Conservation (phyloP, 1,140 invertebrate species). For the Camponotus floridanus region DNA sequence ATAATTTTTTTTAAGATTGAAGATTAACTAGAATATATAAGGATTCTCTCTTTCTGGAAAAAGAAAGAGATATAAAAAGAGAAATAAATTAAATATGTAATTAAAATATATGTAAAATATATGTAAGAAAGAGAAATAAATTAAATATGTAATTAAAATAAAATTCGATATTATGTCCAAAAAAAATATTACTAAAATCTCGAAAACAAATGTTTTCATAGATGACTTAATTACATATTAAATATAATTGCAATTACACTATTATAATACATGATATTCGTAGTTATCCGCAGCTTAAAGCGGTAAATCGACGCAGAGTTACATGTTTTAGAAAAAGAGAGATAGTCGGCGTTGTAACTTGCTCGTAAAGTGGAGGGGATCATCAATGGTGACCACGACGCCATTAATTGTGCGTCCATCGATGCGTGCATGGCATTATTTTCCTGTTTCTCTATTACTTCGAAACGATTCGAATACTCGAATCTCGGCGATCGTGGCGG, state of each 20-base stretch:
- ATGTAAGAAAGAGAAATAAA: too few relatives aligned
- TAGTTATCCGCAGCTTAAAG: not conserved
- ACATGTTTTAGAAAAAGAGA: constrained; percentile 12
- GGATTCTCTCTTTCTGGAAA: too few relatives aligned
- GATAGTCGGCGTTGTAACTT: constrained; percentile 39
- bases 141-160: not conserved
- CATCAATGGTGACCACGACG: constrained; percentile 25
- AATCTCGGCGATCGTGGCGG: constrained; percentile 45
- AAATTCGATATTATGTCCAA: not conserved
- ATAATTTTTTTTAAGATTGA: not conserved
- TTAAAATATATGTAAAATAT: too few relatives aligned
- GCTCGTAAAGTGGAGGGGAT: constrained; percentile 47
- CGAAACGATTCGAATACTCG: constrained; percentile 42
- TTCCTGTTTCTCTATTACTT: not conserved
- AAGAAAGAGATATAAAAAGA: too few relatives aligned
- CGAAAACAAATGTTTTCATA: not conserved
- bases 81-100: not conserved
- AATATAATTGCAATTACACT: not conserved
- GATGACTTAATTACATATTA: not conserved
- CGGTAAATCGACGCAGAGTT: not conserved
- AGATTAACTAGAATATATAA: constrained; percentile 3
- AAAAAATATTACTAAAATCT: not conserved
- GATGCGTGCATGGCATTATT: constrained; percentile 52
- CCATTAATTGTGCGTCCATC: constrained; percentile 60
- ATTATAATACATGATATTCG: not conserved